Evolutionary conservation across 2,888 invertebrate species (phyloP).

Genomic region (Leptarthrus brevirostris): DNA sequence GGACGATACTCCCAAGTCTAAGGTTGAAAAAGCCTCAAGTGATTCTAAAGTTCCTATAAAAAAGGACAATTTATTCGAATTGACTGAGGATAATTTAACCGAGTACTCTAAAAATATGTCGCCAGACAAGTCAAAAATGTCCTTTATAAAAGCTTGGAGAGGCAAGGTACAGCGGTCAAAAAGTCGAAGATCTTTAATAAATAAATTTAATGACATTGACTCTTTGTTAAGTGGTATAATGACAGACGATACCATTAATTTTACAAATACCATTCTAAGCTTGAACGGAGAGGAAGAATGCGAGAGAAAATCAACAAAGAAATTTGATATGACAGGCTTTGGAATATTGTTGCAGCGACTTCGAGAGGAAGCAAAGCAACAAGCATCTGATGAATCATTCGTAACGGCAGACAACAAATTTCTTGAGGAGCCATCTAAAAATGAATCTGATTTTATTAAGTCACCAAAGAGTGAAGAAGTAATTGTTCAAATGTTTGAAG

Average conservation of each 20-base stretch:
- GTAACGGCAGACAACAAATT: constrained; percentile 57
- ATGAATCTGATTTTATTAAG: constrained; percentile 56
- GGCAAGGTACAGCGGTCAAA: constrained; percentile 63
- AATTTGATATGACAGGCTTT: constrained; percentile 55
- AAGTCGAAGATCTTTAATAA: constrained; percentile 59
- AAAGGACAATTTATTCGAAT: constrained; percentile 55
- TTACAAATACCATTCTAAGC: constrained; percentile 57
- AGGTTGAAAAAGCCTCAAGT: constrained; percentile 59
- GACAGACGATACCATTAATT: constrained; percentile 61
- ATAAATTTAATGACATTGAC: constrained; percentile 60
- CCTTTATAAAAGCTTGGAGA: constrained; percentile 64
- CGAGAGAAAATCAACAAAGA: constrained; percentile 50
- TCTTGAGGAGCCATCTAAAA: constrained; percentile 35
- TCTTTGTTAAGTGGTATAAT: constrained; percentile 61
- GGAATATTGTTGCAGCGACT: constrained; percentile 58
- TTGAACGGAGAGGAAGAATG: constrained; percentile 49
- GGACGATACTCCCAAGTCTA: too few species aligned
- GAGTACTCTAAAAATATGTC: constrained; percentile 50
- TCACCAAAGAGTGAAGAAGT: constrained; percentile 59
- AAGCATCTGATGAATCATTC: constrained; percentile 57
- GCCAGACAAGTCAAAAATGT: constrained; percentile 58
- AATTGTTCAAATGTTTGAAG: constrained; percentile 72
- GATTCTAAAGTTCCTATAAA: constrained; percentile 57
- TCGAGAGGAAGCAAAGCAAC: constrained; percentile 54
- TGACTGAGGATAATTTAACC: constrained; percentile 55